Base-by-base conservation (phyloP, 2,797 vertebrate species). In the Phrynocephalus vlangalii region DNA sequence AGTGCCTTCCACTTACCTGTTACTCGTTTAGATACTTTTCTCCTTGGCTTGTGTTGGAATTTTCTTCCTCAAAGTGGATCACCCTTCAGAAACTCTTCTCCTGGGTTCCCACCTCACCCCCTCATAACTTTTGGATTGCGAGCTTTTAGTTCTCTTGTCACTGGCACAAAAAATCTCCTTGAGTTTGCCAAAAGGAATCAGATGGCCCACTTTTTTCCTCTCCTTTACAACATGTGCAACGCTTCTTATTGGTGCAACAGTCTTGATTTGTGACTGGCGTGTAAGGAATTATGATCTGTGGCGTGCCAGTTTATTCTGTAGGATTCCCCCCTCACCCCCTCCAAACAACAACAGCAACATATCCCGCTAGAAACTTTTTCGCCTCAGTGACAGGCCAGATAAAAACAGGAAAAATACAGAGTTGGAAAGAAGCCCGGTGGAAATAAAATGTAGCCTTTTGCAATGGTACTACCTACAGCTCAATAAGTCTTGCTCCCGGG, bases 181-280 rank as follows among this genome's bases (percentile, higher is more conserved):
- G 22, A 50, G 81, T 48, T 83, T 78, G 50, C 73, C 48, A 60
- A 82, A 79, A 79, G 16, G 75, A 78, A 83, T 60, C 70, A 11
- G 26, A 30, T 44, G 52, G 52, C 52, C 44, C 73, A 30, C 50
- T 78, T 78, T 78, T 50, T 24, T 4, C 8, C 70, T 56, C 50
- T 71, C n/a, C 5, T 56, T 87, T 71, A 63, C 81, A 87, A 78
- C 73, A 83, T 30, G 60, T 33, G 66, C 73, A 78, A 28, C 56
- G 63, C 24, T 73, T 78, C 83, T 83, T 83, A 87, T 66, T 22
- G 30, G 52, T 78, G 16, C 73, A 44, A 67, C 28, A 44, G 7
- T 44, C 66, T 71, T 87, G 73, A 78, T 87, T 83, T 83, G 63
- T 87, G 63, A n/a, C 30, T 78, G 38, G 38, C 38, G 73, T 60